Conservation (phyloP, 2,797 vertebrate species). For the Melanotaenia parkinsoni region DNA sequence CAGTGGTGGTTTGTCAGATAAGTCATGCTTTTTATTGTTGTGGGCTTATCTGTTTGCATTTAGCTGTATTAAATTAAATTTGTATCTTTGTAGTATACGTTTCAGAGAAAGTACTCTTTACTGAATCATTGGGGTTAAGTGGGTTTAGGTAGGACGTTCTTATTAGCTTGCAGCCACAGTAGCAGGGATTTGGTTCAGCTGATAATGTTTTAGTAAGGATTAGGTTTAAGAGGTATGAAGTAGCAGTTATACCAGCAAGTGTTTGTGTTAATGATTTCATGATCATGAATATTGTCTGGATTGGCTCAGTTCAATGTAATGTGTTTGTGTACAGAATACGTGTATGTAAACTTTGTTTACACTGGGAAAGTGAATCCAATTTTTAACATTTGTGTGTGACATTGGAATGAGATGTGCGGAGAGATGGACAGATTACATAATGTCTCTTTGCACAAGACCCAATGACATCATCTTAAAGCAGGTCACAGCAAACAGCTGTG, state of each 20-base stretch:
- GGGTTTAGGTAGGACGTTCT: slow-evolving; percentile 26
- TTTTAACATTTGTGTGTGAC: background rate
- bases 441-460: slow-evolving; percentile 24
- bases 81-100: slow-evolving; percentile 10
- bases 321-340: background rate
- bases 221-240: slow-evolving; percentile 30
- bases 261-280: slow-evolving; percentile 35
- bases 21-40: background rate
- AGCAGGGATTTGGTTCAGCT: slow-evolving; percentile 42
- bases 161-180: slow-evolving; percentile 41
- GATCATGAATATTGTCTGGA: slow-evolving; percentile 13
- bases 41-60: background rate
- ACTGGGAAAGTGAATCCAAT: slow-evolving; percentile 1
- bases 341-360: background rate
- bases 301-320: slow-evolving; percentile 15
- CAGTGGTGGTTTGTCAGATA: too few relatives aligned
- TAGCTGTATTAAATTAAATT: background rate
- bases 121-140: slow-evolving; percentile 32
- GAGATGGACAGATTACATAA: slow-evolving; percentile 31
- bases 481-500: slow-evolving; percentile 34
- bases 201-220: slow-evolving; percentile 39
- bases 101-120: slow-evolving; percentile 25
- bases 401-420: slow-evolving; percentile 17
- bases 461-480: slow-evolving; percentile 60
- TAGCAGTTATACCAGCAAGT: background rate